These are phyloP conservation scores for Rhincodon typus DNA, from an alignment of 2,797 vertebrate genomes.

Conservation along the genomic window DNA sequence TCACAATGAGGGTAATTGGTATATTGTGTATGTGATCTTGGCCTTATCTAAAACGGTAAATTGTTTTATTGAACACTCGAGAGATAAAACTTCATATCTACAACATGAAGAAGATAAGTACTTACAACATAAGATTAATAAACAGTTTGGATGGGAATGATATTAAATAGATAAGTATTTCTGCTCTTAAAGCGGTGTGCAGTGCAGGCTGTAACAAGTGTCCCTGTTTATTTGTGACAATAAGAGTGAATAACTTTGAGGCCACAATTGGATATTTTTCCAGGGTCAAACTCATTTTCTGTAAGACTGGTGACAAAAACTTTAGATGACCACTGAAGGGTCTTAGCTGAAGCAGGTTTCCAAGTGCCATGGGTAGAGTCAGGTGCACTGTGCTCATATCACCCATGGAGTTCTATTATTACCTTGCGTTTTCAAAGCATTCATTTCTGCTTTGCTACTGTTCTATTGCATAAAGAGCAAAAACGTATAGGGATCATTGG, in stretches of 20 bases:
- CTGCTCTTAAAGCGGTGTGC: neutral
- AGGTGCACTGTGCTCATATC: neutral
- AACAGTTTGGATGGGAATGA: neutral
- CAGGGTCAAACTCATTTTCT: neutral
- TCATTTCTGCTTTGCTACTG: neutral
- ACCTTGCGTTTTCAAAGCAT: neutral
- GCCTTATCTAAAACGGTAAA: conserved; percentile 23
- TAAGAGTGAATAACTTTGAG: neutral
- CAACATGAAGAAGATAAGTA: neutral
- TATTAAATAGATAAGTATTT: neutral
- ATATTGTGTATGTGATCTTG: neutral
- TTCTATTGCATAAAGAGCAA: neutral
- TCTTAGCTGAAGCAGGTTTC: neutral
- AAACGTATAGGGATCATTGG: too few relatives aligned
- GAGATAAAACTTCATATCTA: conserved; percentile 24
- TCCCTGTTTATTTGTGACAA: neutral
- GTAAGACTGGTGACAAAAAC: neutral
- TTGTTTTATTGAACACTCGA: conserved; percentile 30
- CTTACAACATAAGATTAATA: neutral
- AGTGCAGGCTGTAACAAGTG: neutral
- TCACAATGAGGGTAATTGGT: conserved; percentile 16
- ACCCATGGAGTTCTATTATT: too few relatives aligned
- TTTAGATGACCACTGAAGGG: neutral
- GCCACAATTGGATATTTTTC: neutral
- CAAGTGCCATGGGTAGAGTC: neutral